Conservation (phyloP, 2,797 vertebrate species). For the Psittacula derbiana region DNA sequence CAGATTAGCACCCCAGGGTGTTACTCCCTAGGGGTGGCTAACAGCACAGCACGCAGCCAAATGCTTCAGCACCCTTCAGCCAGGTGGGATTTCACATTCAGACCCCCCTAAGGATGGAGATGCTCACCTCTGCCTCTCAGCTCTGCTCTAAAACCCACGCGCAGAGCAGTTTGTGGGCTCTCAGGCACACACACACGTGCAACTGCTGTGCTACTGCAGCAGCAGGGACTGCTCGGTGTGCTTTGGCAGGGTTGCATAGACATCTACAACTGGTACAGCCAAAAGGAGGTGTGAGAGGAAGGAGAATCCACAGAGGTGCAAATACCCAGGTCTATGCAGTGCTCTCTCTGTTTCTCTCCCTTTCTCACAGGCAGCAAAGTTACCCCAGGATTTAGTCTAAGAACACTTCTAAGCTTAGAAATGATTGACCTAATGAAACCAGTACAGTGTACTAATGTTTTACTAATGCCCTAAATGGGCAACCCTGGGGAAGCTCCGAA, state of each 20-base stretch:
- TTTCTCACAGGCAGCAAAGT: background rate
- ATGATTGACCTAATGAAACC: background rate
- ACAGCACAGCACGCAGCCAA: background rate
- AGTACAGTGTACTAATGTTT: background rate
- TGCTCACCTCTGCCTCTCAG: background rate
- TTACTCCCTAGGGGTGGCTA: background rate
- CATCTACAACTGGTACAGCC: background rate
- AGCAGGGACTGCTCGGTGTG: background rate
- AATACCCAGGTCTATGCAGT: background rate
- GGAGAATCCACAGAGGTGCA: background rate
- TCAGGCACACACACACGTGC: background rate
- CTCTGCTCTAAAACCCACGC: fast-evolving
- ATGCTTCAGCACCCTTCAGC: background rate
- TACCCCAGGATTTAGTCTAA: background rate
- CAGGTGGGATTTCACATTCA: background rate
- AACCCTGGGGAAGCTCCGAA: background rate
- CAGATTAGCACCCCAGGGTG: background rate
- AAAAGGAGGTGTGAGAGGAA: background rate
- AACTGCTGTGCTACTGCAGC: background rate
- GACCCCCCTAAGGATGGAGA: background rate
- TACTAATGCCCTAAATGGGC: background rate
- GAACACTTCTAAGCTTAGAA: background rate
- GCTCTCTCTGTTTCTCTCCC: background rate
- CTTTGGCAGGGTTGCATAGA: background rate
- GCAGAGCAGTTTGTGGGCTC: background rate